Conservation (phyloP, 2,888 invertebrate genomes). For the Lydus trimaculatus region DNA sequence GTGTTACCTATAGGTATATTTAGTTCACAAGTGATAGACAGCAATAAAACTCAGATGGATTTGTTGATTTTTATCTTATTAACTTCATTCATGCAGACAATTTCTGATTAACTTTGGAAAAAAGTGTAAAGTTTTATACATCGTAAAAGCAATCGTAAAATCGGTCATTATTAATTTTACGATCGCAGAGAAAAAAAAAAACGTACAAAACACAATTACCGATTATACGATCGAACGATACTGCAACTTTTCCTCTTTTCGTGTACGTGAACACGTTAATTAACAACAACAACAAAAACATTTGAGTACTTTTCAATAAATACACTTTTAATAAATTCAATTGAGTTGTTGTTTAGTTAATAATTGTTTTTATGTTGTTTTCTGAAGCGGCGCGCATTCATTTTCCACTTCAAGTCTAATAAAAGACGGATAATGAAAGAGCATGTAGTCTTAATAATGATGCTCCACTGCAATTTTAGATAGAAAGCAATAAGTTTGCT, state of each 20-base stretch:
- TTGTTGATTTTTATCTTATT: not conserved
- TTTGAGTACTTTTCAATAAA: not conserved
- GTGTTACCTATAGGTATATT: no score
- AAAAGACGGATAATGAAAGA: not conserved
- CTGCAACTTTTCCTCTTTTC: not conserved
- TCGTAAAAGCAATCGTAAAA: constrained; percentile 18
- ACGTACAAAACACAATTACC: not conserved
- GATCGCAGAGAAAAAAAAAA: constrained; percentile 6
- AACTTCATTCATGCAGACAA: constrained; percentile 3
- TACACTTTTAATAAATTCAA: not conserved
- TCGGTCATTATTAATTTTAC: constrained; percentile 21
- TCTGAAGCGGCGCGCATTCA: not conserved
- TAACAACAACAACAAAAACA: not conserved
- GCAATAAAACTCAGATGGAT: not conserved
- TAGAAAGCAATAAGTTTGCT: not conserved
- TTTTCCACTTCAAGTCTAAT: not conserved
- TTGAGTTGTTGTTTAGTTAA: not conserved
- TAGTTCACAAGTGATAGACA: not conserved
- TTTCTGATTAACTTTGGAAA: not conserved
- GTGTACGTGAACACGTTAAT: not conserved
- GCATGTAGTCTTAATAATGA: not conserved
- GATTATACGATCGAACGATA: constrained; percentile 8
- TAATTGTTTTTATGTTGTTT: not conserved
- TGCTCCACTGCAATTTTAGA: not conserved
- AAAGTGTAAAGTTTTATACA: constrained; percentile 9